Evolutionary conservation across 2,797 vertebrate genomes (phyloP).

Genomic region (Pseudotriccus pelzelni): DNA sequence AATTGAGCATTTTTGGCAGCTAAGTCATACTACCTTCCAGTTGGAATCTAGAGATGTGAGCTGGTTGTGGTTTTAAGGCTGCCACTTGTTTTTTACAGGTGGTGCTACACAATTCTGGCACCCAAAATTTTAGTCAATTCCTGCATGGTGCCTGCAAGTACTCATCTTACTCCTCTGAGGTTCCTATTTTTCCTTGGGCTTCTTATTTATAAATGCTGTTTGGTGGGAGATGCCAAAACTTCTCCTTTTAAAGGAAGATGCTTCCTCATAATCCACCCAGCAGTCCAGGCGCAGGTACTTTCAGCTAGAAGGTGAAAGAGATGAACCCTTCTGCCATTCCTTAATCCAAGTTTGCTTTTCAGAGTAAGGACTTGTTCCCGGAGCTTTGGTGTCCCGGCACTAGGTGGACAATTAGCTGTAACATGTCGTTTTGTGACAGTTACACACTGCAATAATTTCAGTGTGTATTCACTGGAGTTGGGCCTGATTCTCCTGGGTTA

Average conservation of each 20-base stretch:
- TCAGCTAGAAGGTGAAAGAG: not conserved
- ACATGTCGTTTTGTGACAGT: not conserved
- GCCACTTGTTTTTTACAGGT: not conserved
- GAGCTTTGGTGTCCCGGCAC: not conserved
- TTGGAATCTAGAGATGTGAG: not conserved
- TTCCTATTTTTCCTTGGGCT: not conserved
- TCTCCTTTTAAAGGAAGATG: not conserved
- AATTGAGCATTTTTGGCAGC: not conserved
- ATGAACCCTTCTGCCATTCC: not conserved
- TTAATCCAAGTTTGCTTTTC: not conserved
- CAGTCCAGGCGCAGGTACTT: not conserved
- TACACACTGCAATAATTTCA: accelerated
- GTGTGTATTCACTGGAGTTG: not conserved
- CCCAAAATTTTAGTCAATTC: not conserved
- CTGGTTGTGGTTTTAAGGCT: not conserved
- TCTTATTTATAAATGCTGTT: not conserved
- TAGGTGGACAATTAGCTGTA: not conserved
- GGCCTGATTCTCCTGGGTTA: not conserved
- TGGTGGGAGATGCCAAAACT: not conserved
- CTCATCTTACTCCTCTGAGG: not conserved
- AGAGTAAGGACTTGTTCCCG: not conserved
- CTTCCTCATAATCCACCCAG: not conserved
- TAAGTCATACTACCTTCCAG: not conserved
- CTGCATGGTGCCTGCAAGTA: not conserved
- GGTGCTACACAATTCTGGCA: not conserved